phyloP scores from a whole-genome alignment of 1,140 invertebrate species.

The Ips nitidus region DNA sequence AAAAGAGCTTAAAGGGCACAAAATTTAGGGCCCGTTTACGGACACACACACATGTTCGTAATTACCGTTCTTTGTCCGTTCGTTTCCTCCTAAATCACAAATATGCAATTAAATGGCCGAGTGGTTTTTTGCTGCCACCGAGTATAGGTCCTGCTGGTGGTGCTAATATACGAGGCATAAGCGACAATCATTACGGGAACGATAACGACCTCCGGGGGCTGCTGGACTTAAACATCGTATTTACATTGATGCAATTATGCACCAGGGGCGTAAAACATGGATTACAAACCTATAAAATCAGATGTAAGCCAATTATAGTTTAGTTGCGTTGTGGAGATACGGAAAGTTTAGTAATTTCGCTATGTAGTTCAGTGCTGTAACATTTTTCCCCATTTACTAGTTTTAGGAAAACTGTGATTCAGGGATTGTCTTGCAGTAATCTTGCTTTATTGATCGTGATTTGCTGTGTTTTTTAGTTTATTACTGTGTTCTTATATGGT shows the following conservation, averaged over 20 bases:
- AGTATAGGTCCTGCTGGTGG: neutral
- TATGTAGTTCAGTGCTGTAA: no score
- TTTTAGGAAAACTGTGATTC: no score
- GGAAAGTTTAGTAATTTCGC: no score
- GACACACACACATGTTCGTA: neutral
- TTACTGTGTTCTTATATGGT: no score
- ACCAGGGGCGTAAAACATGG: neutral
- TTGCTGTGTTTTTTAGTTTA: no score
- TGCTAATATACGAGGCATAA: slow-evolving; percentile 11
- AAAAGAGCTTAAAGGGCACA: no score
- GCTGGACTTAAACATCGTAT: slow-evolving; percentile 4
- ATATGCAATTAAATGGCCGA: slow-evolving; percentile 6
- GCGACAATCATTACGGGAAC: slow-evolving; percentile 12
- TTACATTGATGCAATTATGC: slow-evolving; percentile 5
- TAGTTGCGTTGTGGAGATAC: no score
- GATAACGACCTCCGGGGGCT: slow-evolving; percentile 5
- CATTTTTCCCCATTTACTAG: no score
- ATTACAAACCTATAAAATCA: no score
- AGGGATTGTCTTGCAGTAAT: no score
- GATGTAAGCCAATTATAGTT: no score
- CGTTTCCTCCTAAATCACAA: slow-evolving; percentile 6
- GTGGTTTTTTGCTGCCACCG: slow-evolving; percentile 8
- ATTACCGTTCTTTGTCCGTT: neutral
- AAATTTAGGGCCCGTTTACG: neutral
- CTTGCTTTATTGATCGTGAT: no score